Evolutionary conservation across 2,888 invertebrate species (phyloP), one percentile per base, ranked within the genome.

Genomic region (Oegoconia quadripuncta): DNA sequence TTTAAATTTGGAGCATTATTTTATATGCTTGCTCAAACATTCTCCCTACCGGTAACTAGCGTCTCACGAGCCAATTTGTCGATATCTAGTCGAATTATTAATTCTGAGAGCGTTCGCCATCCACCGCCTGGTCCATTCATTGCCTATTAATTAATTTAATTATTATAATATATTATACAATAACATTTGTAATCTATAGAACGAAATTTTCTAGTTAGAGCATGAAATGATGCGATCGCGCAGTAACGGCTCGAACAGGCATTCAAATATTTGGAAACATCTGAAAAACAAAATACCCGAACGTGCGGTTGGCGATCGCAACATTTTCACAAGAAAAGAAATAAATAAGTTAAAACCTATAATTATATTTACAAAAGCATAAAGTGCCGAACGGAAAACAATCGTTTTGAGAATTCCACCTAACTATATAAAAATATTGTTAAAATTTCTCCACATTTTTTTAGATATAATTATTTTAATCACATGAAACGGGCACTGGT

Each of bases 111-210:
- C 82, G 60, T 70, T 68, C 69, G 53, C 66, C 73, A 72, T 72
- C 73, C 76, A 67, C 75, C 78, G 66, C 74, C 69, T 81, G 83
- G 83, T 82, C 80, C 83, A 76, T 78, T 75, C 86, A 79, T 79
- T 78, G 74, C 73, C 70, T 72, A 72, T 70, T 72, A n/a, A 72
- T 55, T 73, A 32, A 57, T 64, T 68, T 60, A 65, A 65, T 69
- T 64, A 68, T 74, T 76, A 72, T 73, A 65, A 66, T 73, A 75
- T 76, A 65, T 59, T 61, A 62, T 84, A 86, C 84, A 84, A 83
- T 87, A 84, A 82, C 84, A 83, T 87, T 83, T 84, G 75, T 83
- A 86, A 83, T 79, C 86, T 87, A 86, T 59, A 76, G 76, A 86
- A 86, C 82, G 74, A 80, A 81, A 79, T 83, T 84, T 64, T 71